Evolutionary conservation across 1,140 invertebrate species (phyloP), one percentile per base, ranked within the genome.

Genomic region (Diorhabda sublineata): DNA sequence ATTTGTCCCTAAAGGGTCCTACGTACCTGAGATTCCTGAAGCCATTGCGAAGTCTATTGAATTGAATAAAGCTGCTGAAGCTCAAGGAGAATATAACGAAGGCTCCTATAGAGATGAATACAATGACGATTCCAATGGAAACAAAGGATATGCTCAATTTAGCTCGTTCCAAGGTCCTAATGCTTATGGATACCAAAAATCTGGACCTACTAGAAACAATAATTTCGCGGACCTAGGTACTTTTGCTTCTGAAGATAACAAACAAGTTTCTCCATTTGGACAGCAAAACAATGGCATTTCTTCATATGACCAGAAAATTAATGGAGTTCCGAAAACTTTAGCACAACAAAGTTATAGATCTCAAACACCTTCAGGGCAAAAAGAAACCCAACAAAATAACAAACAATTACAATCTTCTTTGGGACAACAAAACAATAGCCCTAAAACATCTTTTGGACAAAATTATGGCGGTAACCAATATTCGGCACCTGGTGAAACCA

Each of bases 21-120:
- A 84, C 73, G 75, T 86, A 5, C 85, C 85, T 1, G 83, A 83
- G 45, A 81, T 84, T 4, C 83, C 84, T 3, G 77, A 71, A 56
- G 77, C 74, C 9, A 87, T 87, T 73, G 66, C 83, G 42, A 80
- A 81, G 57, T 75, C 84, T 3, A 71, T 87, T 8, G 81, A 86
- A 71, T 84, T 80, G 78, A 85, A 76, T 61, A 74, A 73, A 42
- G 76, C 75, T 41, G 76, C 73, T 62, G 75, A 75, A 67, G 76
- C 76, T 58, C 69, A 69, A 64, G 75, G 76, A 45, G 70, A 73
- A 42, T 69, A 73, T 45, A 67, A 76, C 44, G 75, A 75, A 62
- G 76, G 75, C 8, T 52, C 47, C 47, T 52, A 52, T 52, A 52
- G 47, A 52, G 47, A 52, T 3, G 47, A 52, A 52, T 52, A 52